Conservation (phyloP, 1,140 invertebrate genomes). For the Papilio dardanus region DNA sequence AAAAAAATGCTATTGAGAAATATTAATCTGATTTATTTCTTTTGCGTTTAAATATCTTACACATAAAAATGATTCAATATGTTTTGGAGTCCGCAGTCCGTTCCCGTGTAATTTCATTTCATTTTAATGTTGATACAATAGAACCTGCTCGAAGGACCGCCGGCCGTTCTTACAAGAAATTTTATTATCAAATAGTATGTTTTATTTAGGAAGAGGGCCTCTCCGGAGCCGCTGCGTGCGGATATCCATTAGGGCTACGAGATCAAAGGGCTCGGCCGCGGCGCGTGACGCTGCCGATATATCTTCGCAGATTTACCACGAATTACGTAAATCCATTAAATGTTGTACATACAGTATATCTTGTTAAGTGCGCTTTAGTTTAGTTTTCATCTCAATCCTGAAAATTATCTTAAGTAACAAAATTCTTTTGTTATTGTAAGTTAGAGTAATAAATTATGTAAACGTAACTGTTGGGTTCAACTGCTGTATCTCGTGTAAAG, state of each 20-base stretch:
- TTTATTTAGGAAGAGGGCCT: background rate
- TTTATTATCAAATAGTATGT: background rate
- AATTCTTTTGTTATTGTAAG: background rate
- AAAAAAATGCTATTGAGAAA: background rate
- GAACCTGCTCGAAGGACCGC: background rate
- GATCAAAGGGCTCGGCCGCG: background rate
- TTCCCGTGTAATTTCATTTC: background rate
- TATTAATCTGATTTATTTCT: background rate
- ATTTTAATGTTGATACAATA: background rate
- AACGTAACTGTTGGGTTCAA: too few relatives aligned
- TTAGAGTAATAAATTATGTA: background rate
- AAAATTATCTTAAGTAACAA: conserved; percentile 2
- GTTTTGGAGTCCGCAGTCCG: background rate
- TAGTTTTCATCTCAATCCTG: background rate
- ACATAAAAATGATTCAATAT: background rate
- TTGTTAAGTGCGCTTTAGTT: background rate
- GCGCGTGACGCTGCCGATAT: background rate
- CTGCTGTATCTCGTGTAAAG: too few relatives aligned
- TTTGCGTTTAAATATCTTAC: background rate
- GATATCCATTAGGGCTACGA: conserved; percentile 1
- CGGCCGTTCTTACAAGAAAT: background rate
- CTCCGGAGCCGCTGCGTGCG: background rate
- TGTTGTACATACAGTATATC: background rate
- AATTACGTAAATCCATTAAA: conserved; percentile 3
- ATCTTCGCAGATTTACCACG: background rate